Evolutionary conservation across 2,888 invertebrate genomes (phyloP).

Genomic region (Philopedon plagiatum): DNA sequence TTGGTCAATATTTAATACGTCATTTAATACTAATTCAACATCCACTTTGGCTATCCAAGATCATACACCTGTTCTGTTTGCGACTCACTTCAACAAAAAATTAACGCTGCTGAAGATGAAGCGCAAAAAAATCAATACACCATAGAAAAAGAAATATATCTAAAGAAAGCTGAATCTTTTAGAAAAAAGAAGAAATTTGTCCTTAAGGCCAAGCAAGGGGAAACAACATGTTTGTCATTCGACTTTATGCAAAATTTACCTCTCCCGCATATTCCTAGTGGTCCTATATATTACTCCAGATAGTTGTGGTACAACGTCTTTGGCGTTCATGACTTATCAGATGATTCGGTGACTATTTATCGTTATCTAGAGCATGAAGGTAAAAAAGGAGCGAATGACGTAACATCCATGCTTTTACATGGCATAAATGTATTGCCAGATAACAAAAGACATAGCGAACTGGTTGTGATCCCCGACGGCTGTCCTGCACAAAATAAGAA

Average conservation of each 20-base stretch:
- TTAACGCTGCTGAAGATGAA: constrained; percentile 11
- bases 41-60: constrained; percentile 18
- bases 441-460: not conserved
- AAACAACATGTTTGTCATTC: no score
- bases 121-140: not conserved
- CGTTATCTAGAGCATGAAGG: no score
- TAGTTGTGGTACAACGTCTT: constrained; percentile 32
- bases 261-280: constrained; percentile 14
- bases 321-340: constrained; percentile 10
- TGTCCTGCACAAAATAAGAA: constrained; percentile 32
- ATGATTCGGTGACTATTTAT: constrained; percentile 15
- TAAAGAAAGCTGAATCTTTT: no score
- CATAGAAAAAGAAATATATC: not conserved
- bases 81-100: constrained; percentile 13
- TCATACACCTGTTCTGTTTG: constrained; percentile 3
- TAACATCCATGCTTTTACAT: constrained; percentile 12
- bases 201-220: no score
- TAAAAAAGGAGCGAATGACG: constrained; percentile 23
- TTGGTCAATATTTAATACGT: constrained; percentile 11
- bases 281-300: constrained; percentile 16
- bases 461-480: constrained; percentile 15
- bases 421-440: not conserved
- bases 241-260: no score
- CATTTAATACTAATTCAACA: no score
- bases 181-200: no score